Base-by-base conservation (phyloP, 2,888 invertebrate species). In the Scotopteryx bipunctaria region DNA sequence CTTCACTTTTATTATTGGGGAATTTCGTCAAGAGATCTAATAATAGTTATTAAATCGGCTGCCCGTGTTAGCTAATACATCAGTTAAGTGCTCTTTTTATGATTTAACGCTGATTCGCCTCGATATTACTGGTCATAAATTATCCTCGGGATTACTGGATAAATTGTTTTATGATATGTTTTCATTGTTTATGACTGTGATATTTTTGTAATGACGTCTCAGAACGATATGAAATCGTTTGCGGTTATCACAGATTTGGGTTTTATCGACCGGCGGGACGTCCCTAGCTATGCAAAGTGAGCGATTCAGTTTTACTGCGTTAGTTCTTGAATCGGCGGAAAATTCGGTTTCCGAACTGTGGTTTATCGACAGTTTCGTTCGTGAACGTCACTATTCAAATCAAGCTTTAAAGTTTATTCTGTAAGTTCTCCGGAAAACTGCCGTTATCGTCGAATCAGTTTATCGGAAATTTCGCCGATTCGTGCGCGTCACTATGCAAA, bases 131-230 rank as follows among this genome's bases (percentile, higher is more conserved):
- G 78, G 71, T 70, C 73, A 78, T 87, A 86, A 88, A 88, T 88
- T 82, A 85, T 71, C 63, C 55, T 64, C 65, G 69, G 71, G 81
- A 83, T 83, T 83, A 83, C 76, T 69, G 71, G 72, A 68, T 78
- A 81, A 86, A 87, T 88, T 86, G 86, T 87, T 88, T 86, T 86
- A 86, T 79, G 81, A 79, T 81, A 78, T 82, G 79, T 81, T 81
- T 81, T 84, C 74, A 78, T 57, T 58, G 55, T 61, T 64, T 60
- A 61, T 42, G 53, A 49, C 35, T 52, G 48, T 31, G 50, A 49
- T 51, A 49, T 50, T 57, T 57, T 48, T 51, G 38, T 46, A 40
- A 52, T 59, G 58, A 55, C 52, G 55, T 52, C 42, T 48, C 40
- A n/a, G 43, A 38, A 21, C 37, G 32, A 32, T 46, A 42, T 25